Evolutionary conservation across 2,113 vertebrate species (phyloP).

Genomic region (Archilochus colubris): DNA sequence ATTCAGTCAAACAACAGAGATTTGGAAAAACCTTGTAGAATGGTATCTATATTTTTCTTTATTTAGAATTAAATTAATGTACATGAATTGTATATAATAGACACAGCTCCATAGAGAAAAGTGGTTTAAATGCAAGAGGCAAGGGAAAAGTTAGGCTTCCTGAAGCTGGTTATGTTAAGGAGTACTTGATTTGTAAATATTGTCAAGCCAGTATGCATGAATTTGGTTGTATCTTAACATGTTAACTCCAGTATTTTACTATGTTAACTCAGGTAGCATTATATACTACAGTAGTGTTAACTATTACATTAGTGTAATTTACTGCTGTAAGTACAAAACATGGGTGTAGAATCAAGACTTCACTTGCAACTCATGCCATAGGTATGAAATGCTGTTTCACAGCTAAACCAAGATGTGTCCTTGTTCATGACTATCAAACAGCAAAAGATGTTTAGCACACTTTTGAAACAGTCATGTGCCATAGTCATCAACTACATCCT

Average conservation of each 20-base stretch:
- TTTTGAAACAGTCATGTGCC: neutral
- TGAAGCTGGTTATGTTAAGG: neutral
- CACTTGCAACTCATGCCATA: neutral
- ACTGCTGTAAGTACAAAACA: neutral
- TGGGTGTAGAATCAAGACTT: neutral
- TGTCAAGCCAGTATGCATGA: accelerated
- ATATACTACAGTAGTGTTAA: neutral
- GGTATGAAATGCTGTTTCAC: neutral
- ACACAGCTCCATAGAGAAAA: neutral
- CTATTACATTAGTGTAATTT: neutral
- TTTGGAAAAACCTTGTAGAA: neutral
- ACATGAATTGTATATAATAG: neutral
- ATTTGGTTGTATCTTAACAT: neutral
- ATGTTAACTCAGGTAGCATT: neutral
- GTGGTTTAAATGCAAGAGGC: neutral
- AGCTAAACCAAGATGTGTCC: neutral
- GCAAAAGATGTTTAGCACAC: neutral
- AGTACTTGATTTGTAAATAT: neutral
- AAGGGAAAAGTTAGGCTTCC: neutral
- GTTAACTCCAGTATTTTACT: neutral
- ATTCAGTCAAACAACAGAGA: neutral
- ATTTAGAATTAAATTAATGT: neutral
- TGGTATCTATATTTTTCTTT: neutral
- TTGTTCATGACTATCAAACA: neutral
- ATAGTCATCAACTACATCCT: neutral